Evolutionary conservation across 2,888 invertebrate species (phyloP).

Genomic region (Geotrupes spiniger): DNA sequence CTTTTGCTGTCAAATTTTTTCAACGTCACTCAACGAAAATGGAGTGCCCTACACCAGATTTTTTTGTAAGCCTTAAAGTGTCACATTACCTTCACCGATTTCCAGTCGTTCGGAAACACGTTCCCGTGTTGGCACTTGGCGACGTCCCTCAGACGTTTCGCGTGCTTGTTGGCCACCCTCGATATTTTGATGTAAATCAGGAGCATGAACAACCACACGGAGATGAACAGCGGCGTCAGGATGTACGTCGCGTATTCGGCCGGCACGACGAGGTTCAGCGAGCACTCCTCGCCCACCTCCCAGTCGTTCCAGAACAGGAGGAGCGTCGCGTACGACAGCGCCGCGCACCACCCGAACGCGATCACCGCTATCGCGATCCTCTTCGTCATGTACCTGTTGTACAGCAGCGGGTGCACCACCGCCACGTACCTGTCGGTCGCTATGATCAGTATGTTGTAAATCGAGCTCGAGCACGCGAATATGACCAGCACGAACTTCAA

Average conservation of each 20-base stretch:
- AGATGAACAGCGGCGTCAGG: constrained; percentile 68
- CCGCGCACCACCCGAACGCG: constrained; percentile 64
- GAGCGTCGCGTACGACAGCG: constrained; percentile 64
- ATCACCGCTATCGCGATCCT: constrained; percentile 62
- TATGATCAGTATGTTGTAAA: constrained; percentile 74
- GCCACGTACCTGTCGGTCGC: constrained; percentile 79
- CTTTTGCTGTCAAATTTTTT: too few species aligned
- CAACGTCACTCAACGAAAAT: too few species aligned
- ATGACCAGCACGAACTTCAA: constrained; percentile 71
- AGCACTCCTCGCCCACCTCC: constrained; percentile 56
- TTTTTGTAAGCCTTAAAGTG: too few species aligned
- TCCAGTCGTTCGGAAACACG: constrained; percentile 61
- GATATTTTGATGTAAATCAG: constrained; percentile 75
- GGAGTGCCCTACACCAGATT: too few species aligned
- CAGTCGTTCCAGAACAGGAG: constrained; percentile 79
- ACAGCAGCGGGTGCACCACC: constrained; percentile 75
- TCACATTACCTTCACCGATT: constrained; percentile 73
- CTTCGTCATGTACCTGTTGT: constrained; percentile 73
- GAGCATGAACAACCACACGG: constrained; percentile 74
- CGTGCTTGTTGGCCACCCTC: constrained; percentile 72
- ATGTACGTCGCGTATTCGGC: constrained; percentile 49
- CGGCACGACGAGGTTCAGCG: constrained; percentile 64
- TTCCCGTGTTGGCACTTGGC: constrained; percentile 52
- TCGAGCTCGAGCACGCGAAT: constrained; percentile 75
- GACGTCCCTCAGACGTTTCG: constrained; percentile 62